Evolutionary conservation across 2,888 invertebrate species (phyloP).

Genomic region (Lutraria lutraria): DNA sequence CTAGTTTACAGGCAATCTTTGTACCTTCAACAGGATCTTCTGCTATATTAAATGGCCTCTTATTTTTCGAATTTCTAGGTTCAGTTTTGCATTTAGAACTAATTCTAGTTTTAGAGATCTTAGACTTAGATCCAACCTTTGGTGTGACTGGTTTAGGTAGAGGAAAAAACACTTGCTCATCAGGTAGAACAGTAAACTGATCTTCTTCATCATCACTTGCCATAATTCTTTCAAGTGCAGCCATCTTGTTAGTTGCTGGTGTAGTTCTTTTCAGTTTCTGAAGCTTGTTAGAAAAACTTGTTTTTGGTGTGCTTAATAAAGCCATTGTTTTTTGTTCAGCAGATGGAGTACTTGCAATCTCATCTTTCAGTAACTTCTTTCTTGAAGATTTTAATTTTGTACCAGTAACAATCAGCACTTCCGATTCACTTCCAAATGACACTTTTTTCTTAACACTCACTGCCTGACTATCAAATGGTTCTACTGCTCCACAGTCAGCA

Average conservation of each 20-base stretch:
- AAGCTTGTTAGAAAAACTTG: not conserved
- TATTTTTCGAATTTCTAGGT: slow-evolving; percentile 35
- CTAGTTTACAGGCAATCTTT: slow-evolving; percentile 35
- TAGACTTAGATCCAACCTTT: slow-evolving; percentile 34
- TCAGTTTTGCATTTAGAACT: slow-evolving; percentile 45
- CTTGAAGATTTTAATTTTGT: slow-evolving; percentile 26
- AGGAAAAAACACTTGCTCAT: slow-evolving; percentile 45
- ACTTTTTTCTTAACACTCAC: slow-evolving; percentile 43
- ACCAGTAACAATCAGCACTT: slow-evolving; percentile 39
- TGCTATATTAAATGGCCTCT: slow-evolving; percentile 24
- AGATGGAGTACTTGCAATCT: slow-evolving; percentile 9
- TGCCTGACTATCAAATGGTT: slow-evolving; percentile 23
- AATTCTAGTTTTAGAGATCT: slow-evolving; percentile 11
- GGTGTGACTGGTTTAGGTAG: slow-evolving; percentile 59
- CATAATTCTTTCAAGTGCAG: slow-evolving; percentile 61
- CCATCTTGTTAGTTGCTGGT: slow-evolving; percentile 65
- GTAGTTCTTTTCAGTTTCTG: slow-evolving; percentile 36
- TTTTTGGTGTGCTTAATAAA: slow-evolving; percentile 29
- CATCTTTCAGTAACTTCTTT: slow-evolving; percentile 29
- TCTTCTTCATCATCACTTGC: slow-evolving; percentile 69
- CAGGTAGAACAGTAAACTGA: slow-evolving; percentile 36
- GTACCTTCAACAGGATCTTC: slow-evolving; percentile 25
- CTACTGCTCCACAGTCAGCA: not conserved
- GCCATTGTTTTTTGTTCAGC: not conserved
- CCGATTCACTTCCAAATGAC: slow-evolving; percentile 35